Conservation (phyloP, 1,140 invertebrate species). For the Sipha flava region DNA sequence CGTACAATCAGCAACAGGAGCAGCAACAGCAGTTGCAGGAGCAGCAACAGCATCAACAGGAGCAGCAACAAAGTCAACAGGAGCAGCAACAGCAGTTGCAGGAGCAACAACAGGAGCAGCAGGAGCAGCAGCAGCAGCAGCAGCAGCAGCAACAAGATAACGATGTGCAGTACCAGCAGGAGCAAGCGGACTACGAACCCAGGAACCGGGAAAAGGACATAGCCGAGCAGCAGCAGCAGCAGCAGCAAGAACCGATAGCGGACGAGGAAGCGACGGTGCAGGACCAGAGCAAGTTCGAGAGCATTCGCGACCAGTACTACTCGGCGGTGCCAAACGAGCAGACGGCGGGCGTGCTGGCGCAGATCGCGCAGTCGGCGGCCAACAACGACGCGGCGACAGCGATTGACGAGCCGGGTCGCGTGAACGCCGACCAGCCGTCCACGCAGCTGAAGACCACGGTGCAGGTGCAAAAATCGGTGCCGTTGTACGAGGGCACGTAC, state of each 20-base stretch:
- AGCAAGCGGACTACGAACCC: not conserved
- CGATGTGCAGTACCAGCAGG: constrained; percentile 40
- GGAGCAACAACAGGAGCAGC: not conserved
- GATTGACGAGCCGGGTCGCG: not conserved
- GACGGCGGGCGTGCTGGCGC: not conserved
- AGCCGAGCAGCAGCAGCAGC: not conserved
- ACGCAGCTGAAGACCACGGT: not conserved
- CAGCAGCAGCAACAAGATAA: not conserved
- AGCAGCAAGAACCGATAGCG: not conserved
- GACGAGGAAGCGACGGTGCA: not conserved
- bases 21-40: constrained; percentile 33
- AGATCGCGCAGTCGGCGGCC: constrained; percentile 20
- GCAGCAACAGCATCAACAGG: constrained; percentile 23
- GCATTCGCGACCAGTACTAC: not conserved
- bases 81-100: not conserved
- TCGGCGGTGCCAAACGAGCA: constrained; percentile 12
- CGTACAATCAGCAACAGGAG: not conserved
- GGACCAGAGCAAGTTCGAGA: not conserved
- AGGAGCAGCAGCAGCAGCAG: not conserved
- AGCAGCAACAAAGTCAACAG: not conserved
- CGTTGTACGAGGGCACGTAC: constrained; percentile 8
- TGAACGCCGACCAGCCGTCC: not conserved
- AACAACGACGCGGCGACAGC: not conserved
- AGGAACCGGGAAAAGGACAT: not conserved
- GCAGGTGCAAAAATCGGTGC: constrained; percentile 4